Evolutionary conservation across 2,797 vertebrate species (phyloP).

Genomic region (Acanthis flammea): DNA sequence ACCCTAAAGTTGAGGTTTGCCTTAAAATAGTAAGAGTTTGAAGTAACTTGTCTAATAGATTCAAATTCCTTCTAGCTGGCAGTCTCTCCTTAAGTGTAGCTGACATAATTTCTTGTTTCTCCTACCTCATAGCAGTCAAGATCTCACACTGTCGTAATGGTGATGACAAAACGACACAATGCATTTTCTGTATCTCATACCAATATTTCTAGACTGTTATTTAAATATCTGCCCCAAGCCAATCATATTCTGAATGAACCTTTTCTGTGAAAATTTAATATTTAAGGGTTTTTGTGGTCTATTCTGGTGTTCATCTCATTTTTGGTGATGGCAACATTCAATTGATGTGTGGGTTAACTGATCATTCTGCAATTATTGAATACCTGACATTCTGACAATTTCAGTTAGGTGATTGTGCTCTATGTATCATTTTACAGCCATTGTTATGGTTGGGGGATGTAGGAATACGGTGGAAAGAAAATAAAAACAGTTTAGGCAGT

Average conservation of each 20-base stretch:
- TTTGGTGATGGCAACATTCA: background rate
- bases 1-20: background rate
- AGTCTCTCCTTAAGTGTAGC: background rate
- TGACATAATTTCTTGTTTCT: background rate
- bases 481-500: background rate
- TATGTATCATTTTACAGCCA: background rate
- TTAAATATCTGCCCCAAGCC: background rate
- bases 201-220: background rate
- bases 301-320: background rate
- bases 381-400: background rate
- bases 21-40: background rate
- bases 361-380: background rate
- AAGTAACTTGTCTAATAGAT: background rate
- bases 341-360: background rate
- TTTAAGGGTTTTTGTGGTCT: background rate
- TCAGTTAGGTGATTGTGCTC: fast-evolving
- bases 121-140: background rate
- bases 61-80: background rate
- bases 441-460: background rate
- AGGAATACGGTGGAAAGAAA: background rate
- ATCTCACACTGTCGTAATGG: background rate
- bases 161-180: background rate
- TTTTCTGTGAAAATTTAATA: background rate
- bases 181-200: background rate
- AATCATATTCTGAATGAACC: background rate